phyloP scores from a whole-genome alignment of 53 echinoderm and acorn worm species.

The Paracentrotus lividus region DNA sequence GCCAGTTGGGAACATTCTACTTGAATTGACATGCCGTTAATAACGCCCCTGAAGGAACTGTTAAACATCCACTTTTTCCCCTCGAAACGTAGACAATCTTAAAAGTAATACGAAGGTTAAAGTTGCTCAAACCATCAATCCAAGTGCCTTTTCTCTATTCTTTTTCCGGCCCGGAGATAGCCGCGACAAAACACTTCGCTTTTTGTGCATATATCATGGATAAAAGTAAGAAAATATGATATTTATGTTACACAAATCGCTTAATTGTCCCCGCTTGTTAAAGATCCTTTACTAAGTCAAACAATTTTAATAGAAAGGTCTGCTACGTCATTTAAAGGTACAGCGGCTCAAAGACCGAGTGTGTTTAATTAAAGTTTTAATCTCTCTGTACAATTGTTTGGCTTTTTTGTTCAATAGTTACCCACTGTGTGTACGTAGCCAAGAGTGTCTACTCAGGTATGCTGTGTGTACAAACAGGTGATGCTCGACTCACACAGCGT shows the following conservation, averaged over 20 bases:
- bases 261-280: slow-evolving; percentile 11
- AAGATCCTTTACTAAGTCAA: slow-evolving; percentile 17
- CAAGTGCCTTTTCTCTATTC: neutral
- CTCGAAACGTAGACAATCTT: too few relatives aligned
- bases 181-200: neutral
- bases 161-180: neutral
- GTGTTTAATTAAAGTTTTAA: slow-evolving; percentile 46
- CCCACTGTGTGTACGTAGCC: neutral
- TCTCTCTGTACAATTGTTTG: too few relatives aligned
- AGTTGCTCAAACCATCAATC: neutral
- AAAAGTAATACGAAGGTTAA: neutral
- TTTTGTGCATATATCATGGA: neutral
- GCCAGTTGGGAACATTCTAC: too few relatives aligned
- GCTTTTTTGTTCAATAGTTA: neutral
- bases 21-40: too few relatives aligned
- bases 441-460: neutral
- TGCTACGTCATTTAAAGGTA: slow-evolving; percentile 1
- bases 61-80: neutral
- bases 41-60: neutral
- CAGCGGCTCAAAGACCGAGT: neutral
- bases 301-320: neutral
- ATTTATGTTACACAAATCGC: neutral
- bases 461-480: neutral
- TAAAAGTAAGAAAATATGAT: neutral
- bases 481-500: neutral